Conservation (phyloP, 2,113 vertebrate genomes). For the Sceloporus undulatus region DNA sequence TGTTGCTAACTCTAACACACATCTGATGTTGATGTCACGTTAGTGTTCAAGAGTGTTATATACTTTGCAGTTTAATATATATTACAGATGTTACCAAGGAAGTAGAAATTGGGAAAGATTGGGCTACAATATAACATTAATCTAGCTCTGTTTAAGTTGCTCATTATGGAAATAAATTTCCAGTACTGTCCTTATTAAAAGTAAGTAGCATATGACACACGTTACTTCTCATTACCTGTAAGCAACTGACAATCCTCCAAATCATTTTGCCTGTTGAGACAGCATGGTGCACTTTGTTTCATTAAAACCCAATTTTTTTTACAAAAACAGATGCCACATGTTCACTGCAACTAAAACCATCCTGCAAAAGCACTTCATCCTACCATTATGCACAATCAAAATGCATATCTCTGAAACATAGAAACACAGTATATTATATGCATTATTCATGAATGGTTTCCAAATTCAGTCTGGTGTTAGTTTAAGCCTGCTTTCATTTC, state of each 20-base stretch:
- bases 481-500: background rate
- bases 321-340: slow-evolving; percentile 1
- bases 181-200: background rate
- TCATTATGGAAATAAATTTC: background rate
- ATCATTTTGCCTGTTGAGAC: background rate
- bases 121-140: background rate
- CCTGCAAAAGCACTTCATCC: background rate
- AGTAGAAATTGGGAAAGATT: background rate
- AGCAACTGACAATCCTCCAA: slow-evolving; percentile 1
- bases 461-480: background rate
- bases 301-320: background rate
- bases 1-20: too few relatives aligned
- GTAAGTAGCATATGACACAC: background rate
- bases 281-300: background rate
- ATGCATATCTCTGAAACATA: background rate
- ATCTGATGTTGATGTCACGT: too few relatives aligned
- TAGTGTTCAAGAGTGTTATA: background rate
- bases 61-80: background rate
- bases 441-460: background rate
- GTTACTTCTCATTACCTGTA: background rate
- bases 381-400: background rate
- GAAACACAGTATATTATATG: background rate
- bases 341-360: background rate
- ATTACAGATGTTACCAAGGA: background rate
- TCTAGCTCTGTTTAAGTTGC: background rate